phyloP scores from a whole-genome alignment of 2,888 invertebrate genomes.

The Kryphioiulus occultus region DNA sequence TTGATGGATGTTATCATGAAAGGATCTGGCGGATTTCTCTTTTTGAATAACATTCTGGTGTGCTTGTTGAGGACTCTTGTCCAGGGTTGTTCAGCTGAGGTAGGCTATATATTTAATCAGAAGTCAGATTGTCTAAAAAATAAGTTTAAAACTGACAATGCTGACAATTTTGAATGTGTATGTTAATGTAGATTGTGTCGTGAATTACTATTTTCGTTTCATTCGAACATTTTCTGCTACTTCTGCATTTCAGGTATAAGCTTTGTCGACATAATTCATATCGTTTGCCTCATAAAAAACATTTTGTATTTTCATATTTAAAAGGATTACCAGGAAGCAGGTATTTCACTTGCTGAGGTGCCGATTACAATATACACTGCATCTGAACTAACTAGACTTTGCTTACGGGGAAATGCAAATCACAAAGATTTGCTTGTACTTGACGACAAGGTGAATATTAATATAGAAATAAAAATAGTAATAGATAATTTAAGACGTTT shows the following conservation, averaged over 20 bases:
- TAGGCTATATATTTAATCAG: not conserved
- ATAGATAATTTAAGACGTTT: too few species aligned
- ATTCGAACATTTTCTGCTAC: too few species aligned
- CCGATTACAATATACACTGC: conserved; percentile 41
- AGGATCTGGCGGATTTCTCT: conserved; percentile 34
- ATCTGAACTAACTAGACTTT: conserved; percentile 41
- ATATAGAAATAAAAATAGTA: too few species aligned
- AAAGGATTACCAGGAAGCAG: not conserved
- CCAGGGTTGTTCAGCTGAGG: not conserved
- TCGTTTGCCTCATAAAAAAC: not conserved
- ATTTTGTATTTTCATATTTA: not conserved
- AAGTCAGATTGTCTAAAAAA: not conserved
- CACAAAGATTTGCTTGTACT: not conserved
- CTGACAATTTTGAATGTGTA: too few species aligned
- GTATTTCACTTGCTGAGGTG: not conserved
- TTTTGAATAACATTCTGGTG: conserved; percentile 37
- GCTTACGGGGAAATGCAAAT: not conserved
- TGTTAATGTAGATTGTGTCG: too few species aligned
- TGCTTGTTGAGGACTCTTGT: conserved; percentile 35
- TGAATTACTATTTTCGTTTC: too few species aligned
- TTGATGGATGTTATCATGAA: not conserved
- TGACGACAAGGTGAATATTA: not conserved
- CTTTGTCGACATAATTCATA: too few species aligned
- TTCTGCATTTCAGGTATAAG: too few species aligned
- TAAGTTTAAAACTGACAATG: too few species aligned